Percentiles rank a stretch among this genome's conserved stretches.
Conservation (phyloP, 1,140 invertebrate species). For the Oedothorax gibbosus region DNA sequence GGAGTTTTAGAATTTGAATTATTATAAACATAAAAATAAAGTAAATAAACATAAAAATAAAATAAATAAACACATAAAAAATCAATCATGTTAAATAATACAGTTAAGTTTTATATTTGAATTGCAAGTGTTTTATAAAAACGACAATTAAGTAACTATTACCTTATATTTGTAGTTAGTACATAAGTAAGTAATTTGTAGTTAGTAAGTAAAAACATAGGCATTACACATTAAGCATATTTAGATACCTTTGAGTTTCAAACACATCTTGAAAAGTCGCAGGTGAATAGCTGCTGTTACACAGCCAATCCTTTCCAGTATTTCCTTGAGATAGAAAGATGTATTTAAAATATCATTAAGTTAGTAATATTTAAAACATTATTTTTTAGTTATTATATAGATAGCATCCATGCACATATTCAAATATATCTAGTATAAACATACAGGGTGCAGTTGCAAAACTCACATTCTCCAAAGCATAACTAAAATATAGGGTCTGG, state of each 20-base stretch:
- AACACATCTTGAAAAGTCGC: not conserved
- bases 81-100: not conserved
- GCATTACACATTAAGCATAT: not conserved
- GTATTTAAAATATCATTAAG: not conserved
- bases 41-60: too few relatives aligned
- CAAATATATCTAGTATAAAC: not conserved
- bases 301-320: not conserved
- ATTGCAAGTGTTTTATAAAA: not conserved
- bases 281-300: conserved; percentile 1
- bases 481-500: not conserved
- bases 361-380: not conserved
- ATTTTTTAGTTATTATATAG: not conserved
- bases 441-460: not conserved
- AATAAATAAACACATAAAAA: too few relatives aligned
- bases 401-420: not conserved
- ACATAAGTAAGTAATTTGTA: not conserved
- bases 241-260: not conserved
- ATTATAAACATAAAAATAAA: too few relatives aligned
- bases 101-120: not conserved
- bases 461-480: not conserved
- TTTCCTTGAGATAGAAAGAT: not conserved
- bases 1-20: too few relatives aligned
- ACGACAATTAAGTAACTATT: not conserved
- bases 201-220: not conserved
- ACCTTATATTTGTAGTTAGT: not conserved